A percentile compares a stretch with the other conserved stretches of the same genome.
Conservation (phyloP, 2,113 vertebrate species). For the Todiramphus chloris region DNA sequence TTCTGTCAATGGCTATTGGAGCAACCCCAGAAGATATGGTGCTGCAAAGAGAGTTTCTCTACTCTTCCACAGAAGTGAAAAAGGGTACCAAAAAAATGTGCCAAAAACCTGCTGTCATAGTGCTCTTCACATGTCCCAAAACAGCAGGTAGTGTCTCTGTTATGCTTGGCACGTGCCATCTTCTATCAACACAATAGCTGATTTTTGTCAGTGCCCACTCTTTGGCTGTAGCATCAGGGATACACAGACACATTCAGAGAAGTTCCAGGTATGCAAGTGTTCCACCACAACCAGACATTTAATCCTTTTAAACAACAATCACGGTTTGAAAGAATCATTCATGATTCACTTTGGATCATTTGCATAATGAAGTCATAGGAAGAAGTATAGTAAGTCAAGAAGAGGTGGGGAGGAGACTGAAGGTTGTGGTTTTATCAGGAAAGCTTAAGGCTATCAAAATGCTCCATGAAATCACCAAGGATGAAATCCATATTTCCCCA, state of each 20-base stretch:
- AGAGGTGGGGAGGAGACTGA: conserved; percentile 24
- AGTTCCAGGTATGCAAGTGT: not conserved
- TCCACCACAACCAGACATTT: not conserved
- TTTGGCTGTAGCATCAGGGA: not conserved
- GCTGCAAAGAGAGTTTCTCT: not conserved
- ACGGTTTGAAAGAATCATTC: not conserved
- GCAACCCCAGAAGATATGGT: not conserved
- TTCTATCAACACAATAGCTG: not conserved
- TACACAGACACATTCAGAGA: not conserved
- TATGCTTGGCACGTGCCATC: not conserved
- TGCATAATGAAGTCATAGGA: not conserved
- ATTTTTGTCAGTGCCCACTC: not conserved
- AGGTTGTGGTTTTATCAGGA: conserved; percentile 1
- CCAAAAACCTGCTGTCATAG: not conserved
- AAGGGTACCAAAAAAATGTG: not conserved
- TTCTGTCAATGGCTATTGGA: not conserved
- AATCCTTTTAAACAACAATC: conserved; percentile 6
- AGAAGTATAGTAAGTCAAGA: conserved; percentile 15
- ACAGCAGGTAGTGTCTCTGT: fast-evolving
- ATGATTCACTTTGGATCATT: conserved; percentile 5
- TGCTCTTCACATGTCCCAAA: not conserved
- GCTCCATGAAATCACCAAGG: conserved; percentile 47
- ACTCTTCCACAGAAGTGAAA: not conserved
- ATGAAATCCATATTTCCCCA: conserved; percentile 68
- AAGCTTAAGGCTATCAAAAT: conserved; percentile 53